phyloP scores from a whole-genome alignment of 2,113 vertebrate species.

The Pholis gunnellus region DNA sequence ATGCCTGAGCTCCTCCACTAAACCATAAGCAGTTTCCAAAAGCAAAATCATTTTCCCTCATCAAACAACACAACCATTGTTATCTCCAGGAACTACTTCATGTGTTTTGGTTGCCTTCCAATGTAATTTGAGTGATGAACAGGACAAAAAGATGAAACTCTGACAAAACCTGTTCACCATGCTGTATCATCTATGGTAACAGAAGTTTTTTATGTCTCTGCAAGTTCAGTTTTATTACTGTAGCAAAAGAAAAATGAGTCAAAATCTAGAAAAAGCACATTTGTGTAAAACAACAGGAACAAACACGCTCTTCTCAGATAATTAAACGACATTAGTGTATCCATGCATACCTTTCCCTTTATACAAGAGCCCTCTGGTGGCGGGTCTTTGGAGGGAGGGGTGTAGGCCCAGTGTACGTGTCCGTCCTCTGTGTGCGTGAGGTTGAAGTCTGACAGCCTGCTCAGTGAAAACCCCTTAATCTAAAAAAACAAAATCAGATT shows the following conservation, averaged over 20 bases:
- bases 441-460: constrained; percentile 85
- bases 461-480: constrained; percentile 87
- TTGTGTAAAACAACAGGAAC: not conserved
- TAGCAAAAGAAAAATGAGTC: not conserved
- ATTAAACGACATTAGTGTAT: not conserved
- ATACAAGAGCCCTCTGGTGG: constrained; percentile 69
- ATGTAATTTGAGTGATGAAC: not conserved
- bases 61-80: not conserved
- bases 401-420: constrained; percentile 85
- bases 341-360: constrained; percentile 84
- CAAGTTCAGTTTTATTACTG: not conserved
- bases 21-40: no score
- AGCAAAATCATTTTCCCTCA: not conserved
- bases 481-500: constrained; percentile 65
- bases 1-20: no score
- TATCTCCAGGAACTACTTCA: not conserved
- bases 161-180: not conserved
- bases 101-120: not conserved
- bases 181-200: not conserved
- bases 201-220: no score
- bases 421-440: constrained; percentile 84
- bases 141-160: not conserved
- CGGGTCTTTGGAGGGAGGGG: constrained; percentile 67
- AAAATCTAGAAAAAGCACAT: not conserved
- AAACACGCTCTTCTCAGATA: not conserved